A percentile compares a stretch with the other conserved stretches of the same genome.
phyloP scores from a whole-genome alignment of 2,888 invertebrate species.

The Selenia dentaria region DNA sequence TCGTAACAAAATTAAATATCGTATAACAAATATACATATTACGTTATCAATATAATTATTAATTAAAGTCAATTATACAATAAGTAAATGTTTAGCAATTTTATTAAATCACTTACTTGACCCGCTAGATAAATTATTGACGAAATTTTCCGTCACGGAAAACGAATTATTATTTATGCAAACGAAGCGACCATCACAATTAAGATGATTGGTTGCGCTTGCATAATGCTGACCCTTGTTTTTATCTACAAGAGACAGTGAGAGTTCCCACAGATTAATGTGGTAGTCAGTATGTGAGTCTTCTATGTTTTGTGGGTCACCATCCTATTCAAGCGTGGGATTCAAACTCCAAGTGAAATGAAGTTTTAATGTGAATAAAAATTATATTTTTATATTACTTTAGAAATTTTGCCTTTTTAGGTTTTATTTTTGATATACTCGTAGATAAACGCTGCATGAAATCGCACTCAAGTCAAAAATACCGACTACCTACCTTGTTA shows the following conservation, averaged over 20 bases:
- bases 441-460: too few species aligned
- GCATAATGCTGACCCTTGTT: conserved; percentile 39
- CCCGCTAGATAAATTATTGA: background rate
- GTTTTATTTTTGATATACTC: too few species aligned
- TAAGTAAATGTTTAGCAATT: too few species aligned
- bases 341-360: conserved; percentile 61
- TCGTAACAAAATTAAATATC: too few species aligned
- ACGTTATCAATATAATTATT: too few species aligned
- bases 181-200: conserved; percentile 20
- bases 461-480: too few species aligned
- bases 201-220: conserved; percentile 33
- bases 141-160: conserved; percentile 15
- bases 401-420: too few species aligned
- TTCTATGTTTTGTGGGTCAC: conserved; percentile 64
- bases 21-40: too few species aligned
- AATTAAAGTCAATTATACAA: too few species aligned
- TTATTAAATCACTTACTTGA: too few species aligned
- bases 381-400: too few species aligned
- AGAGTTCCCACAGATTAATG: conserved; percentile 50
- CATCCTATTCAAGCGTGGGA: conserved; percentile 56
- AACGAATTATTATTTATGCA: conserved; percentile 17
- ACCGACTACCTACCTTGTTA: too few species aligned
- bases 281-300: conserved; percentile 70
- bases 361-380: conserved; percentile 20
- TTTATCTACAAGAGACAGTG: conserved; percentile 56